A percentile compares a stretch with the other conserved stretches of the same genome.
phyloP scores from a whole-genome alignment of 1,140 invertebrate genomes.

The Lepidurus apus region DNA sequence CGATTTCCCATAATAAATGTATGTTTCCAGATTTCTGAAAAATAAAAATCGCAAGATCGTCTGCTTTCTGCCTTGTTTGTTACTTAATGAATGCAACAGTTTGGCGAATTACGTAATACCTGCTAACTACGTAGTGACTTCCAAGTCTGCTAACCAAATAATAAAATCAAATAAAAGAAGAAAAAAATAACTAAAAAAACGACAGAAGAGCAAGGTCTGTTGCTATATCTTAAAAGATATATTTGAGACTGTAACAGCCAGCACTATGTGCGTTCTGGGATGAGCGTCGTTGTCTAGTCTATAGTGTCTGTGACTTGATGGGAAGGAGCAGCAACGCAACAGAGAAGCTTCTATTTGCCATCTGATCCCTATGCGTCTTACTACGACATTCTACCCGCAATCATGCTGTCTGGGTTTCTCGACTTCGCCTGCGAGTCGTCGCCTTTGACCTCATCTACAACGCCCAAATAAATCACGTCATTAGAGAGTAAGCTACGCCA shows the following conservation, averaged over 20 bases:
- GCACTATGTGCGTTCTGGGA: neutral
- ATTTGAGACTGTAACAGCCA: too few species aligned
- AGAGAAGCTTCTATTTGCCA: neutral
- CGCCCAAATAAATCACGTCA: slow-evolving; percentile 18
- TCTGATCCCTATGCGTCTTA: slow-evolving; percentile 11
- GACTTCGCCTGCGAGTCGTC: neutral
- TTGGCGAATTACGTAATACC: neutral
- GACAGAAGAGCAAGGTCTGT: neutral
- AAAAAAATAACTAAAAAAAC: neutral
- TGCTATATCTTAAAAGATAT: neutral
- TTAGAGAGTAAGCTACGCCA: neutral
- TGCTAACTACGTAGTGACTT: neutral
- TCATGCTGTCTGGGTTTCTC: slow-evolving; percentile 10
- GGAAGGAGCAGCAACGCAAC: neutral
- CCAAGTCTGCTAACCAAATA: neutral
- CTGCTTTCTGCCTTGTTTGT: neutral
- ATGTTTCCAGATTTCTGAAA: neutral
- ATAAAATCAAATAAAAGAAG: neutral
- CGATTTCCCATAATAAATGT: neutral
- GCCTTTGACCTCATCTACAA: slow-evolving; percentile 10
- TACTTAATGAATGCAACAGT: neutral
- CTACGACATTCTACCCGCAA: slow-evolving; percentile 1
- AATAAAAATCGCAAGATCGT: neutral
- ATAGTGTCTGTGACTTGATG: neutral
- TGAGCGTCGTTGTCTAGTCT: neutral